Evolutionary conservation across 2,888 invertebrate species (phyloP).

Genomic region (Altica lythri): DNA sequence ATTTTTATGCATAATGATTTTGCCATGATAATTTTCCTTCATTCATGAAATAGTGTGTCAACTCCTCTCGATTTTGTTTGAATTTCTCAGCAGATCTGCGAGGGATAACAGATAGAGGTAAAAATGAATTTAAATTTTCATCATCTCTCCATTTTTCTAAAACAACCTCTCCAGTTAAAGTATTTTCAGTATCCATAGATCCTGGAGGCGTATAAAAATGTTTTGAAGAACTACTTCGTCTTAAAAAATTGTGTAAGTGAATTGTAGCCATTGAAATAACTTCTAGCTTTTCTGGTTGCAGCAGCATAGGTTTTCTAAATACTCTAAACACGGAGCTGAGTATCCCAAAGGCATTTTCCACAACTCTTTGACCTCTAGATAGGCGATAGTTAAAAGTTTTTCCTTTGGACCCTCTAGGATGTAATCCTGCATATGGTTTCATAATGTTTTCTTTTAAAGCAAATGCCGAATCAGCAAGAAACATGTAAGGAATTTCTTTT

Average conservation of each 20-base stretch:
- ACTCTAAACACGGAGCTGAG: constrained; percentile 19
- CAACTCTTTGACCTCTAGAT: constrained; percentile 4
- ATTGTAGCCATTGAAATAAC: constrained; percentile 13
- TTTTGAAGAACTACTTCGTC: no score
- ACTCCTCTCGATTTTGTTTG: no score
- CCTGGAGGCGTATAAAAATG: no score
- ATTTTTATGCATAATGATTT: no score
- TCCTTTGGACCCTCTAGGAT: constrained; percentile 4
- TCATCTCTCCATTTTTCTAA: no score
- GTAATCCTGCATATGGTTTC: constrained; percentile 39
- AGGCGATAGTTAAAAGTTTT: constrained; percentile 28
- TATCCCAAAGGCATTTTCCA: constrained; percentile 22
- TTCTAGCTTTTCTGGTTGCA: constrained; percentile 17
- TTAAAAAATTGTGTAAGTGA: constrained; percentile 14
- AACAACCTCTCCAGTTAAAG: no score
- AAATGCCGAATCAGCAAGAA: neutral
- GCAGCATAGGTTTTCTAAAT: constrained; percentile 13
- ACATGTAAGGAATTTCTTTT: neutral
- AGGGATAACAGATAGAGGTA: no score
- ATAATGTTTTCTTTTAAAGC: constrained; percentile 23
- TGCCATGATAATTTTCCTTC: no score
- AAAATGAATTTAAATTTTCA: no score
- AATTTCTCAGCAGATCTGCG: no score
- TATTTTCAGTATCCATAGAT: no score
- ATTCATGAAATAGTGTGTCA: no score